phyloP scores from a whole-genome alignment of 2,888 invertebrate genomes.

The Fragum sueziense region DNA sequence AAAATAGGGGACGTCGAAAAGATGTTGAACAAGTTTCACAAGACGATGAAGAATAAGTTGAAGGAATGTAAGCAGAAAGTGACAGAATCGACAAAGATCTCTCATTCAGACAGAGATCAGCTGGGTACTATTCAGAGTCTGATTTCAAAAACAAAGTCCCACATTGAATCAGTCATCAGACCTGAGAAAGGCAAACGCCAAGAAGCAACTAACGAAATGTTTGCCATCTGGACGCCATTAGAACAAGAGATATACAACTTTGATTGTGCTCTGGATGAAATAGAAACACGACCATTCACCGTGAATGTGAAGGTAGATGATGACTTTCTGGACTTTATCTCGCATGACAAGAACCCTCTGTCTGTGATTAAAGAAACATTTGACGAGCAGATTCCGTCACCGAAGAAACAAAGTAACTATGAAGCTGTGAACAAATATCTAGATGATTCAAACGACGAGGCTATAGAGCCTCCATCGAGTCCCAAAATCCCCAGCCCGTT shows the following conservation, averaged over 20 bases:
- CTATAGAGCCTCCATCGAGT: neutral
- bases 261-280: slow-evolving; percentile 51
- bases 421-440: slow-evolving; percentile 18
- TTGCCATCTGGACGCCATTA: slow-evolving; percentile 56
- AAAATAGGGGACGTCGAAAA: slow-evolving; percentile 59
- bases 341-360: slow-evolving; percentile 52
- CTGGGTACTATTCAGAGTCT: slow-evolving; percentile 45
- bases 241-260: slow-evolving; percentile 56
- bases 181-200: slow-evolving; percentile 47
- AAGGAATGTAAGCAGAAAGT: slow-evolving; percentile 59
- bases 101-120: slow-evolving; percentile 48
- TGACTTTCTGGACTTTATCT: slow-evolving; percentile 56
- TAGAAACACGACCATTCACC: slow-evolving; percentile 54
- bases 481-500: slow-evolving; percentile 52
- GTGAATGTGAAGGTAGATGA: slow-evolving; percentile 51
- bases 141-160: slow-evolving; percentile 53
- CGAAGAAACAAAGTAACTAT: slow-evolving; percentile 42
- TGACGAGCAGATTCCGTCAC: slow-evolving; percentile 32
- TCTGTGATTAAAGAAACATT: slow-evolving; percentile 38
- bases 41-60: slow-evolving; percentile 55
- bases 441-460: slow-evolving; percentile 15
- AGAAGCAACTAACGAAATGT: slow-evolving; percentile 50
- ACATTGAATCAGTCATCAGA: slow-evolving; percentile 46
- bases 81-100: slow-evolving; percentile 55
- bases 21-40: slow-evolving; percentile 52